These are phyloP conservation scores for Nerophis lumbriciformis DNA, from an alignment of 2,113 vertebrate species.

Conservation along the genomic window DNA sequence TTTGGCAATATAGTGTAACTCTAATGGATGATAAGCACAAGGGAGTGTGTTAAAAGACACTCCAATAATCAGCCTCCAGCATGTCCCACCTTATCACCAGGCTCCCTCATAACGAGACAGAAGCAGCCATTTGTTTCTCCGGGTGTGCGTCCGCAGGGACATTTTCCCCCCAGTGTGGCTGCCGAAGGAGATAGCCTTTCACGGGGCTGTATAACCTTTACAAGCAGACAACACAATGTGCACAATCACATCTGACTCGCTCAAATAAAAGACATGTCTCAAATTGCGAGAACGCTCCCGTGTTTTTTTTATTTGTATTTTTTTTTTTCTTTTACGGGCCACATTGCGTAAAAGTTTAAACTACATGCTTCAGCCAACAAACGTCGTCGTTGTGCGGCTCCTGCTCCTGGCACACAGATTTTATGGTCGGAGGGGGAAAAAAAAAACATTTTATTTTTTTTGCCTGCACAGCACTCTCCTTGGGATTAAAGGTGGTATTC, in stretches of 20 bases:
- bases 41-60: constrained; percentile 48
- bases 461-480: constrained; percentile 57
- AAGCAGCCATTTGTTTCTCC: constrained; percentile 56
- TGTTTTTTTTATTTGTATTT: too few species aligned
- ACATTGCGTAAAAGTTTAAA: constrained; percentile 4
- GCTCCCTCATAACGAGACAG: constrained; percentile 53
- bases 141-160: constrained; percentile 45
- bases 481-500: constrained; percentile 52
- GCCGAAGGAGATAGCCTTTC: constrained; percentile 53
- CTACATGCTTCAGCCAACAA: constrained; percentile 20
- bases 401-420: constrained; percentile 4
- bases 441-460: constrained; percentile 43
- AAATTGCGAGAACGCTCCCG: constrained; percentile 21
- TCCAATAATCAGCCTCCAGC: constrained; percentile 45
- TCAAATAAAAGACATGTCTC: constrained; percentile 38
- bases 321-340: constrained; percentile 2
- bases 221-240: constrained; percentile 44
- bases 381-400: constrained; percentile 18
- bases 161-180: constrained; percentile 38
- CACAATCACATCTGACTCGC: constrained; percentile 42
- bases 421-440: constrained; percentile 19
- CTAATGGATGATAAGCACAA: constrained; percentile 27
- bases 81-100: constrained; percentile 44
- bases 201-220: constrained; percentile 53
- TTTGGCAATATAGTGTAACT: constrained; percentile 3